A percentile compares a stretch with the other conserved stretches of the same genome.
Evolutionary conservation across 2,888 invertebrate species (phyloP).

Genomic region (Phyllotreta cruciferae): DNA sequence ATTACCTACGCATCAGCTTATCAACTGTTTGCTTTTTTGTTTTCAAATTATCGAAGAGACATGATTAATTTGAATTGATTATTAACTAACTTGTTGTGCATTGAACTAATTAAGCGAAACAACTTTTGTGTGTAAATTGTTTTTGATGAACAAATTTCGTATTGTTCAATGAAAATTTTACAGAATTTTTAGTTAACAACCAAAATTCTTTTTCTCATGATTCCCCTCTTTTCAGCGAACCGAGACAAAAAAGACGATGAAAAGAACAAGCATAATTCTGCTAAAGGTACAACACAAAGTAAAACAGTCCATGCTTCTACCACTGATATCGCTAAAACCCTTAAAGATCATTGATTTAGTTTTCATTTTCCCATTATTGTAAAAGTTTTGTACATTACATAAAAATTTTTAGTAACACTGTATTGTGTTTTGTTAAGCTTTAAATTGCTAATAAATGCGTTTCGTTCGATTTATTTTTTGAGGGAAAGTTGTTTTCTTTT

Average conservation of each 20-base stretch:
- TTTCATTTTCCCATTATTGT: conserved; percentile 39
- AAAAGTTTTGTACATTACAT: conserved; percentile 35
- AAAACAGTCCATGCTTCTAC: conserved; percentile 51
- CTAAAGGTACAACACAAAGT: conserved; percentile 56
- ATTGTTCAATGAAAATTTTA: conserved; percentile 7
- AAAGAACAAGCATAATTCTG: conserved; percentile 56
- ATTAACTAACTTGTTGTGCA: no score
- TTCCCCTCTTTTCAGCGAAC: conserved; percentile 55
- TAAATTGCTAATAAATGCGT: conserved; percentile 29
- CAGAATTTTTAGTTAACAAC: conserved; percentile 10
- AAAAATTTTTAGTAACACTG: conserved; percentile 43
- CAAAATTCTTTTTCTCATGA: conserved; percentile 24
- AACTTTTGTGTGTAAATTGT: no score
- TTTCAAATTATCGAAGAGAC: no score
- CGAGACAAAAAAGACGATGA: conserved; percentile 58
- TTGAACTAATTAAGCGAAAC: no score
- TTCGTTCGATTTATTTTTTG: conserved; percentile 23
- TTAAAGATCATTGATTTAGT: conserved; percentile 46
- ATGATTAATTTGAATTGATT: no score
- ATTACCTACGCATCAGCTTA: no score
- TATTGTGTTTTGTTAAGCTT: conserved; percentile 42
- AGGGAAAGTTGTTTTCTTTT: conserved; percentile 32
- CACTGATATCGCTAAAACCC: conserved; percentile 45
- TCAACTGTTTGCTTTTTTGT: no score
- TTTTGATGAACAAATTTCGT: no score